Percentiles rank a stretch among this genome's conserved stretches.
These are phyloP conservation scores for Xanthostigma xanthostigma DNA, from an alignment of 2,888 invertebrate species.

Conservation along the genomic window DNA sequence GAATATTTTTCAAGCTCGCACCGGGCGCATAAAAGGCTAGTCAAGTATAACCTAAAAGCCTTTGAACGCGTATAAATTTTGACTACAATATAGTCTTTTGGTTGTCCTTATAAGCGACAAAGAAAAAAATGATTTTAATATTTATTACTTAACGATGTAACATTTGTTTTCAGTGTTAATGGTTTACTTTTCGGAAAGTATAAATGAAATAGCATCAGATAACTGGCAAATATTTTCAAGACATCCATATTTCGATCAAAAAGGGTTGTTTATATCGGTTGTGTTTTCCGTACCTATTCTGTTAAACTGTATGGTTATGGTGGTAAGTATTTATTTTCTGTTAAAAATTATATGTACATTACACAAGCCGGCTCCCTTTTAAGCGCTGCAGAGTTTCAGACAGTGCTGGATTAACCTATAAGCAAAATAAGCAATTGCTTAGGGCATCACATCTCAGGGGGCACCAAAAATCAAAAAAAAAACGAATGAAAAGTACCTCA, in stretches of 20 bases:
- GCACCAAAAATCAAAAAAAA: too few species aligned
- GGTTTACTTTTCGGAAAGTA: conserved; percentile 80
- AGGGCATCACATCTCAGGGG: too few species aligned
- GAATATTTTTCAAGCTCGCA: too few species aligned
- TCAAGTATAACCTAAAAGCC: neutral
- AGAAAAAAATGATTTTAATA: too few species aligned
- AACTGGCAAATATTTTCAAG: conserved; percentile 79
- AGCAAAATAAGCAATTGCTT: too few species aligned
- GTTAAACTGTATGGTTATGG: conserved; percentile 83
- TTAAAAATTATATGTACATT: too few species aligned
- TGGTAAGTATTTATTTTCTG: conserved; percentile 49
- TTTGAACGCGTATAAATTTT: conserved; percentile 4
- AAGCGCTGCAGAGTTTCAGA: too few species aligned
- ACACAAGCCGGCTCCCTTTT: too few species aligned
- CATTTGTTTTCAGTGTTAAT: conserved; percentile 52
- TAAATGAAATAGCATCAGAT: conserved; percentile 76
- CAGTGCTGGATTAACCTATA: too few species aligned
- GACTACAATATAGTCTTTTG: conserved; percentile 2
- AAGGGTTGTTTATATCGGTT: conserved; percentile 84
- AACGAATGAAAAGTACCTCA: too few species aligned
- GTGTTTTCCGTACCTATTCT: conserved; percentile 88
- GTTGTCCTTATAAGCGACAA: too few species aligned
- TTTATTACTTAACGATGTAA: conserved; percentile 1
- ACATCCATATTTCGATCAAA: conserved; percentile 89
- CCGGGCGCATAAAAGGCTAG: too few species aligned